A percentile compares a stretch with the other conserved stretches of the same genome.
Conservation (phyloP, 2,113 vertebrate species). For the Pterocles gutturalis region DNA sequence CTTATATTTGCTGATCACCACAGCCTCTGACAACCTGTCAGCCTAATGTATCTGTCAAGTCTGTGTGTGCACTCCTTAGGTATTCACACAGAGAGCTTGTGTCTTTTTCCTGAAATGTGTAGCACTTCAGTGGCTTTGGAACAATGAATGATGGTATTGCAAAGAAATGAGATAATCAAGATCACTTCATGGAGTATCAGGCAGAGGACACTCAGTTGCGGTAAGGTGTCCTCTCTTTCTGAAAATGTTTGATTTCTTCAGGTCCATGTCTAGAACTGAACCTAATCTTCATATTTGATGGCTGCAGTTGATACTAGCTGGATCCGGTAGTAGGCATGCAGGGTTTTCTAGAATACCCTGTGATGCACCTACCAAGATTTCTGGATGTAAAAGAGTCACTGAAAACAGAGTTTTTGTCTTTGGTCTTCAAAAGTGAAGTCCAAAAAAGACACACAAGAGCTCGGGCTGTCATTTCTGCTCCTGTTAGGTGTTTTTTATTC, state of each 20-base stretch:
- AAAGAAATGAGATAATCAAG: not conserved
- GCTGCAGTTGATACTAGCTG: not conserved
- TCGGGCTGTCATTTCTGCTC: not conserved
- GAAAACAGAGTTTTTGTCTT: not conserved
- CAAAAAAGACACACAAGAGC: not conserved
- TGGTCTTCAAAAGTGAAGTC: not conserved
- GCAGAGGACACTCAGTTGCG: not conserved
- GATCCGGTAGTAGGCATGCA: not conserved
- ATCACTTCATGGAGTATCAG: not conserved
- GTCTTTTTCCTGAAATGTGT: not conserved
- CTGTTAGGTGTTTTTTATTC: not conserved
- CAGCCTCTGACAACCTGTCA: not conserved
- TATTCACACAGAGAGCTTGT: not conserved
- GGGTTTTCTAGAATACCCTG: not conserved
- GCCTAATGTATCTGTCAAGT: not conserved
- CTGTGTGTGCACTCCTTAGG: not conserved
- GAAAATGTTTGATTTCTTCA: not conserved
- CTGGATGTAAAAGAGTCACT: not conserved
- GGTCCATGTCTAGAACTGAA: not conserved
- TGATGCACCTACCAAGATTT: not conserved
- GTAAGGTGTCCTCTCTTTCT: not conserved
- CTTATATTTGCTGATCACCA: not conserved
- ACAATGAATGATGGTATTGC: not conserved
- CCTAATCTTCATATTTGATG: not conserved
- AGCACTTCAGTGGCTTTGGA: not conserved